Percentiles rank a stretch among this genome's conserved stretches.
phyloP scores from a whole-genome alignment of 2,888 invertebrate species.

The Lithophane ornitopus region DNA sequence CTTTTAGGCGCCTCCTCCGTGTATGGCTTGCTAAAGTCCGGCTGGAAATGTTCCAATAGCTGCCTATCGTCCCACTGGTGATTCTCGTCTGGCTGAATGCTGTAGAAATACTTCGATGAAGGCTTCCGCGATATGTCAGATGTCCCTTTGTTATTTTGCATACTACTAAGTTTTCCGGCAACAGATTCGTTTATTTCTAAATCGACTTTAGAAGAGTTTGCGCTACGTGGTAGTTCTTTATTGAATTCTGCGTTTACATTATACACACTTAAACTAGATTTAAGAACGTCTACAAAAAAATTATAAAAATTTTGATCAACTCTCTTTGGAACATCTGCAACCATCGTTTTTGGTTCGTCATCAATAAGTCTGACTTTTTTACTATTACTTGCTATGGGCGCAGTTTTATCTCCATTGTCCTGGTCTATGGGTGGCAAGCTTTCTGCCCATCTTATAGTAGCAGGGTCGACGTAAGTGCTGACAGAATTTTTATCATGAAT shows the following conservation, averaged over 20 bases:
- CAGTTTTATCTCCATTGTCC: neutral
- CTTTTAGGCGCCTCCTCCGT: neutral
- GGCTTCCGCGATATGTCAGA: constrained; percentile 14
- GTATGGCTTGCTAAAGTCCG: neutral
- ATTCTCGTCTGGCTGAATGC: constrained; percentile 38
- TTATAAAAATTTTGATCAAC: constrained; percentile 76
- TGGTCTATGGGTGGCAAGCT: neutral
- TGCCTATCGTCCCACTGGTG: constrained; percentile 22
- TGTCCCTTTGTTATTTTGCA: constrained; percentile 10
- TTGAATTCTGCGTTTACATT: constrained; percentile 68
- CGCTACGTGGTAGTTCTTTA: constrained; percentile 19
- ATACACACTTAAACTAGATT: constrained; percentile 77
- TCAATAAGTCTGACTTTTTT: constrained; percentile 58
- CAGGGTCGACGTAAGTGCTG: neutral
- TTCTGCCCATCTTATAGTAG: constrained; percentile 35
- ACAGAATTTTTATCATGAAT: neutral
- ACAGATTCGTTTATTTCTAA: constrained; percentile 76
- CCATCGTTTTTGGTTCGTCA: constrained; percentile 65
- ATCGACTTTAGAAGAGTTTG: constrained; percentile 64
- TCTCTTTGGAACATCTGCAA: constrained; percentile 59
- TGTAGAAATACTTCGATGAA: constrained; percentile 46
- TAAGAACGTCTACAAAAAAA: constrained; percentile 80
- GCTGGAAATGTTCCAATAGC: constrained; percentile 20
- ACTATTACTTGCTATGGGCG: constrained; percentile 26
- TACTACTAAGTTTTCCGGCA: constrained; percentile 67